These are phyloP conservation scores for Cinclus mexicanus DNA, from an alignment of 2,113 vertebrate genomes.

Conservation along the genomic window DNA sequence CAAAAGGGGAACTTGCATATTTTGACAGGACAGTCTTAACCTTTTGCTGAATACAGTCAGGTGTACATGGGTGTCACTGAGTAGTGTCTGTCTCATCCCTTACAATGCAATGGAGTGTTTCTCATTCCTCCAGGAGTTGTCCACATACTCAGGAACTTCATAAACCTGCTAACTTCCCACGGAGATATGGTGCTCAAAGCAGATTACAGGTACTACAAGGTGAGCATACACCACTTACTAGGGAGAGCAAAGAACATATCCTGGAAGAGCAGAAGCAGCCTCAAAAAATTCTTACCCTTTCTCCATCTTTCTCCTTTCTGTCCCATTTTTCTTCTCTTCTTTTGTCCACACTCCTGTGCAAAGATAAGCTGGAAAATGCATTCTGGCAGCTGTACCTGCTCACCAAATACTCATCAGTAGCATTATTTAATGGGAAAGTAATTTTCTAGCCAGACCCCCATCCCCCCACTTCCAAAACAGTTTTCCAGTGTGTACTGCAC, in stretches of 20 bases:
- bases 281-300: background rate
- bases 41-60: background rate
- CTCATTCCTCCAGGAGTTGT: background rate
- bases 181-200: background rate
- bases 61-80: background rate
- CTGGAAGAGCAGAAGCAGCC: background rate
- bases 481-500: background rate
- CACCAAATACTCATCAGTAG: background rate
- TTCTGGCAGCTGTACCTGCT: background rate
- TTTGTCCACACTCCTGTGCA: background rate
- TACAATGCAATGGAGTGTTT: background rate
- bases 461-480: background rate
- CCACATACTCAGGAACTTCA: background rate
- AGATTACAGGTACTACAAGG: background rate
- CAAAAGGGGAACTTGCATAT: background rate
- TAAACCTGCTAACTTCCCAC: background rate
- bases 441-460: background rate
- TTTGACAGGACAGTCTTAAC: background rate
- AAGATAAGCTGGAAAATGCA: background rate
- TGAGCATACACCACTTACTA: background rate
- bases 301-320: background rate
- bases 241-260: background rate
- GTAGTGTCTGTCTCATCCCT: background rate
- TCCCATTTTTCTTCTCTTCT: background rate
- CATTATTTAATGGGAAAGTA: background rate